Percentiles rank a stretch among this genome's conserved stretches.
Evolutionary conservation across 1,140 invertebrate genomes (phyloP).

Genomic region (Ruditapes philippinarum): DNA sequence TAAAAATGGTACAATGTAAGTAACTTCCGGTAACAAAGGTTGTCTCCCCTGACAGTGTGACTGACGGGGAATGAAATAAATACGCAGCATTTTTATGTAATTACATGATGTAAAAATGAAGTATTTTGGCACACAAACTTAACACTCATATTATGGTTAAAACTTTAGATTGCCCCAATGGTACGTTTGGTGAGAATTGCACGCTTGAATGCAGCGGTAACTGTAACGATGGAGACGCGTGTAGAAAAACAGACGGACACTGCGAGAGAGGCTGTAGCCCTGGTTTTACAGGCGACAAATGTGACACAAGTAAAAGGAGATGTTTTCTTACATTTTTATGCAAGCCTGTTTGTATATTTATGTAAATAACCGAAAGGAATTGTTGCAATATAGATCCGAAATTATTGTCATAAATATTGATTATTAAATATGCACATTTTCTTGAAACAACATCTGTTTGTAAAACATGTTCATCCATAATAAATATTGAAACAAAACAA

Average conservation of each 20-base stretch:
- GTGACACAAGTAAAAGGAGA: background rate
- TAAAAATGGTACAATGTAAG: background rate
- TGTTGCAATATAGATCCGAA: too few relatives aligned
- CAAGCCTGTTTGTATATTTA: background rate
- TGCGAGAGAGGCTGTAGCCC: slow-evolving; percentile 11
- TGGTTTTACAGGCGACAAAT: slow-evolving; percentile 20
- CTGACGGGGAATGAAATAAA: too few relatives aligned
- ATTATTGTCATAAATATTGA: background rate
- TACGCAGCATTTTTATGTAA: too few relatives aligned
- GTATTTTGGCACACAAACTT: too few relatives aligned
- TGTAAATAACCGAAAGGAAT: too few relatives aligned
- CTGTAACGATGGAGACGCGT: background rate
- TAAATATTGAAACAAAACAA: too few relatives aligned
- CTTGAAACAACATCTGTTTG: too few relatives aligned
- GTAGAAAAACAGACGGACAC: slow-evolving; percentile 15
- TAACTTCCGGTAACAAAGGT: too few relatives aligned
- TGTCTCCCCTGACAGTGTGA: too few relatives aligned
- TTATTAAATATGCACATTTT: too few relatives aligned
- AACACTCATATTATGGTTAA: background rate
- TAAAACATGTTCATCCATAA: background rate
- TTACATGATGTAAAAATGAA: too few relatives aligned
- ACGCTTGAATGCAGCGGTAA: background rate
- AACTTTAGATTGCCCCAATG: slow-evolving; percentile 18
- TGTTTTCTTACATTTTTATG: background rate
- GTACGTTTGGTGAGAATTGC: background rate